phyloP scores from a whole-genome alignment of 1,140 invertebrate species.

The Drosophila ficusphila region DNA sequence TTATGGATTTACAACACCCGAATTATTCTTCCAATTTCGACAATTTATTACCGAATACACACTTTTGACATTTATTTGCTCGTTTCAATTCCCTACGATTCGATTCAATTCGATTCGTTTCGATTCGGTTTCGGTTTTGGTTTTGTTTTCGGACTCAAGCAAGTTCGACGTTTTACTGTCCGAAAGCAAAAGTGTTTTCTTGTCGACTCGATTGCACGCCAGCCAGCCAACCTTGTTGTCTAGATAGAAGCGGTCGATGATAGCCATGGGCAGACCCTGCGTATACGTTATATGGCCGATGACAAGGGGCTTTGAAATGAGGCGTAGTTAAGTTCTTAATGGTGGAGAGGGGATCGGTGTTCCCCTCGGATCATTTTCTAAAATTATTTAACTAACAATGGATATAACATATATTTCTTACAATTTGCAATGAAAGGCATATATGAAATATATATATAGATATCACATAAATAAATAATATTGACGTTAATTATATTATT shows the following conservation, averaged over 20 bases:
- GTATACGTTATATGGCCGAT: constrained; percentile 58
- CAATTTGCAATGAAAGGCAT: too few species aligned
- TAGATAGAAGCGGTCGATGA: constrained; percentile 58
- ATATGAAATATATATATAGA: too few species aligned
- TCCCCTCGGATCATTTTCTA: too few species aligned
- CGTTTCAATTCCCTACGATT: constrained; percentile 23
- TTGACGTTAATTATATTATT: too few species aligned
- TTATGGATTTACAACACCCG: constrained; percentile 75
- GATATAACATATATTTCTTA: too few species aligned
- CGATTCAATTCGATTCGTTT: constrained; percentile 31
- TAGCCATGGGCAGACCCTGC: constrained; percentile 62
- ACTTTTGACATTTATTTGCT: constrained; percentile 64
- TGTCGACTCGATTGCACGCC: constrained; percentile 38
- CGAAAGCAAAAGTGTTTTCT: constrained; percentile 65
- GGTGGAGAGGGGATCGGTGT: neutral
- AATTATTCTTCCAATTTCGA: constrained; percentile 80
- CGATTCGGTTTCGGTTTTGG: too few species aligned
- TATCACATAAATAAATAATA: too few species aligned
- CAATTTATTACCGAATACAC: constrained; percentile 76
- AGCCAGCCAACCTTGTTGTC: constrained; percentile 45
- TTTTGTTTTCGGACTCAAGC: constrained; percentile 23
- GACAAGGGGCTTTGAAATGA: constrained; percentile 30
- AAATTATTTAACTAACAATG: too few species aligned
- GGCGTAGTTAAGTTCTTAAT: neutral
- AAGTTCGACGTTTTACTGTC: constrained; percentile 47